Conservation (phyloP, 2,797 vertebrate genomes). For the Catamblyrhynchus diadema region DNA sequence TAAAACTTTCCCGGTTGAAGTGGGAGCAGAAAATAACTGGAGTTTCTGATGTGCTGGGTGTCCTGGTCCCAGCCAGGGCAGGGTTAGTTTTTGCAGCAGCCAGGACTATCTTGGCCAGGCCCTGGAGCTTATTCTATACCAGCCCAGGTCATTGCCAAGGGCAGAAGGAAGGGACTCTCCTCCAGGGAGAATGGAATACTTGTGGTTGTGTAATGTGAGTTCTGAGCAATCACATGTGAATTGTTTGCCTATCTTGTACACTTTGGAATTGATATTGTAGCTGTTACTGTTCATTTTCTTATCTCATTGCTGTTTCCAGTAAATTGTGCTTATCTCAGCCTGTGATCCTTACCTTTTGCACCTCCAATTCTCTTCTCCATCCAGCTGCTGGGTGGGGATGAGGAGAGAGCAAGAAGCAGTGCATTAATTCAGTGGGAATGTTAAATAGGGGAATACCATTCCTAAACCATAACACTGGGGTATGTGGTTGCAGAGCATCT, state of each 20-base stretch:
- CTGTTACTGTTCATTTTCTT: neutral
- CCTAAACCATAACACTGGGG: neutral
- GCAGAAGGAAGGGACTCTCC: neutral
- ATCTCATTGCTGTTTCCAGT: neutral
- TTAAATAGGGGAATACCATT: neutral
- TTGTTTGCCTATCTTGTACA: neutral
- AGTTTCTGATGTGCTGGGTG: neutral
- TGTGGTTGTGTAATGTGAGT: neutral
- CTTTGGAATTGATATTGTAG: neutral
- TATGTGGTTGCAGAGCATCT: neutral
- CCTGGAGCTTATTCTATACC: neutral
- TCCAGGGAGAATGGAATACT: neutral
- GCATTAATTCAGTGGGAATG: neutral
- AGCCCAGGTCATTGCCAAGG: neutral
- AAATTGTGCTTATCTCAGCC: neutral
- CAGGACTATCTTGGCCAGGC: neutral
- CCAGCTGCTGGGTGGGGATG: neutral
- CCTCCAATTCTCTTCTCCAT: neutral
- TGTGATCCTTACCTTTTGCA: fast-evolving
- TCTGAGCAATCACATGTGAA: neutral
- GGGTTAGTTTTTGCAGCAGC: neutral
- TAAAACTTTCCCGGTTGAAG: neutral
- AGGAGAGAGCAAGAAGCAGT: neutral
- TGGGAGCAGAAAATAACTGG: neutral
- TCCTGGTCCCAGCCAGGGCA: neutral